Base-by-base conservation (phyloP, 2,113 vertebrate species). In the Etia nguti region DNA sequence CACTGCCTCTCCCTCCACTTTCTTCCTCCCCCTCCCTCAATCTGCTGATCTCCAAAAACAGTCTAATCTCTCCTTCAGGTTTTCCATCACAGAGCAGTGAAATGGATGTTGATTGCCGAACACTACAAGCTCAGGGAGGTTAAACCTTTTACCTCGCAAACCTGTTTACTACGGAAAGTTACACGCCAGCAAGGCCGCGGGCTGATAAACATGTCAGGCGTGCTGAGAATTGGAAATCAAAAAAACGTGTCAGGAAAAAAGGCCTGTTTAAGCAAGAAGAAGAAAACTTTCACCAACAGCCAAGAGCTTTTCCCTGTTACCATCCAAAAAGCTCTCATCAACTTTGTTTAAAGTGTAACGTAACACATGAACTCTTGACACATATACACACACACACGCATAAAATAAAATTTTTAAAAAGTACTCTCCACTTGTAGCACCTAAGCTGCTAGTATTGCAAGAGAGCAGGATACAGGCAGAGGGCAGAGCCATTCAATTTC, bases 401-500 rank as follows among this genome's bases (percentile, higher is more conserved):
- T 15, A 54, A 77, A 38, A 38, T 68, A 68, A 2, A 0, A 13
- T 1, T 13, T 22, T 38, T 8, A 13, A 68, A 38, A 82, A 31
- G 46, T 10, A 56, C 36, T 15, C 20, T 50, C 22, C 54, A 81
- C 75, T 56, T 31, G 68, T 1, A 81, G 79, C 56, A 43, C 50
- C 62, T 2, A 18, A n/a, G 38, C 57, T 34, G 36, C 68, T 10
- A 85, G 57, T 75, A 79, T 10, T 16, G 48, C 26, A 65, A 50
- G 73, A 65, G 77, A 79, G 50, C 46, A 52, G 10, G 65, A 82
- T 60, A 59, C 55, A 68, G 22, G 43, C 73, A 85, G 81, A 89
- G 91, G 91, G 91, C 92, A 86, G 62, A 90, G 87, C 68, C 86
- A 81, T 93, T 95, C 89, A 65, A 91, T 92, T 88, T 87, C 79